Evolutionary conservation across 2,113 vertebrate species (phyloP).

Genomic region (Sardina pilchardus): DNA sequence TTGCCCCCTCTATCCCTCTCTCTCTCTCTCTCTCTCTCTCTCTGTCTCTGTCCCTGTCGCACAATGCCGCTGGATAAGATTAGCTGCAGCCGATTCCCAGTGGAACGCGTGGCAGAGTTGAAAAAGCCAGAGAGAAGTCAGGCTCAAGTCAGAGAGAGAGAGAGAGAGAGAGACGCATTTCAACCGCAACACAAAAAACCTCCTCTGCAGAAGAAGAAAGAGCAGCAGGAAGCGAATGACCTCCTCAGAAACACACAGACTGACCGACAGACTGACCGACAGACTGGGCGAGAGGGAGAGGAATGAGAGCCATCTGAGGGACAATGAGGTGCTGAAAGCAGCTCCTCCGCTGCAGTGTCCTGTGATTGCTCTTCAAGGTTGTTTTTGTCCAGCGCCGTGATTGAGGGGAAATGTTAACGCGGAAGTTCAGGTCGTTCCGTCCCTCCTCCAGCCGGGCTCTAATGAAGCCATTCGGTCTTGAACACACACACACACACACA

Average conservation of each 20-base stretch:
- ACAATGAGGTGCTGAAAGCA: not conserved
- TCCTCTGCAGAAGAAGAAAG: not conserved
- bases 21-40: not conserved
- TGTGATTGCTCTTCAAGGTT: no score
- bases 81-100: conserved; percentile 36
- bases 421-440: no score
- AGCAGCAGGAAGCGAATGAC: not conserved
- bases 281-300: no score
- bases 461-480: no score
- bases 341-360: no score
- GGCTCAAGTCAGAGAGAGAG: no score
- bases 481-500: no score
- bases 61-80: conserved; percentile 37
- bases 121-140: not conserved
- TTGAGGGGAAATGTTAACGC: no score
- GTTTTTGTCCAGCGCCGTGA: no score
- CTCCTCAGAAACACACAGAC: not conserved
- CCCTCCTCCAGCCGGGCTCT: no score
- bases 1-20: not conserved
- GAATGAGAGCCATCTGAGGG: not conserved
- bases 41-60: not conserved
- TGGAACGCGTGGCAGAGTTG: conserved; percentile 3
- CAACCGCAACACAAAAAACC: not conserved
- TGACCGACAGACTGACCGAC: no score
- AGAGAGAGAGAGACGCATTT: not conserved